Evolutionary conservation across 2,113 vertebrate species (phyloP).

Genomic region (Bungarus multicinctus): DNA sequence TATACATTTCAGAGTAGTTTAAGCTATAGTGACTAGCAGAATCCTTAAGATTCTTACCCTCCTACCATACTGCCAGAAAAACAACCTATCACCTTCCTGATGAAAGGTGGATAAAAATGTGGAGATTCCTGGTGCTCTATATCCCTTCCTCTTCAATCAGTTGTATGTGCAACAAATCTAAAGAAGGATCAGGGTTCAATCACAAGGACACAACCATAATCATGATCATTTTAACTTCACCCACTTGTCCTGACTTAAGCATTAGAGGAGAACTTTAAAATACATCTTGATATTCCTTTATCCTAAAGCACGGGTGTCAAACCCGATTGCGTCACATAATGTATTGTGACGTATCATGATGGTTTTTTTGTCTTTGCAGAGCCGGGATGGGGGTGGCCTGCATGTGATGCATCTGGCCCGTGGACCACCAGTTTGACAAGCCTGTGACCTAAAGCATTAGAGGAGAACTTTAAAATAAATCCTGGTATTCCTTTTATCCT

Average conservation of each 20-base stretch:
- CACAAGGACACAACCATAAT: neutral
- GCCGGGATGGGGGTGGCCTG: too few species aligned
- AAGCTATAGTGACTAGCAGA: neutral
- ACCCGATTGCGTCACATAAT: rapidly evolving
- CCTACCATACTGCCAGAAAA: neutral
- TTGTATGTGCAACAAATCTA: neutral
- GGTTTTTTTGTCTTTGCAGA: too few species aligned
- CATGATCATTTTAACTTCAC: neutral
- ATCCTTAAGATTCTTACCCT: neutral
- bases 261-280: neutral
- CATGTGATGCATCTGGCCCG: too few species aligned
- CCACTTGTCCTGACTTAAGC: neutral
- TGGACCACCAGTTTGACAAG: too few species aligned
- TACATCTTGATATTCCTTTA: neutral
- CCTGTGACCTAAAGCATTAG: too few species aligned
- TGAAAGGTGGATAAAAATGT: neutral
- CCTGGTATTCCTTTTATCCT: neutral
- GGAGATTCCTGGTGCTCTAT: neutral
- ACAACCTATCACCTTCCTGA: neutral
- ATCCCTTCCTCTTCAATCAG: neutral
- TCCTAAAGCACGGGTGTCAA: neutral
- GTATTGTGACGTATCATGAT: too few species aligned
- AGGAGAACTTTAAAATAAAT: neutral
- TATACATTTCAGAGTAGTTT: neutral
- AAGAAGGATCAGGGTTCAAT: neutral